Percentiles rank a stretch among this genome's conserved stretches.
Evolutionary conservation across 2,888 invertebrate genomes (phyloP).

Genomic region (Synergus laeviventris): DNA sequence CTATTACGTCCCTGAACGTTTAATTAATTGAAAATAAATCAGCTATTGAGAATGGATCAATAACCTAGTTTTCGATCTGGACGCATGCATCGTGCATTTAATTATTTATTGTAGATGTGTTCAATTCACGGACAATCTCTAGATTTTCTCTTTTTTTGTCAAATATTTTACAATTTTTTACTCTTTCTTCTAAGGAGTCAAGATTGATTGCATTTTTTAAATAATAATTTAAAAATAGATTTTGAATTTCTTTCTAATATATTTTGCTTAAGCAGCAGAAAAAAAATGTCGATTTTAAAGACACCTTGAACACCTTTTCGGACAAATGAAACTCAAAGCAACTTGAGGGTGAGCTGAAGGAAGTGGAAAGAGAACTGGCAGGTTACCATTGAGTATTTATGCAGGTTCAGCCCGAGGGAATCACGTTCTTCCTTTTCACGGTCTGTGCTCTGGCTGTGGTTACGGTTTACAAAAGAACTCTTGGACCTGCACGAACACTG

Average conservation of each 20-base stretch:
- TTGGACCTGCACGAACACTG: conserved; percentile 23
- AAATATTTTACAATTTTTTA: background rate
- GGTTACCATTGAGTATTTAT: conserved; percentile 37
- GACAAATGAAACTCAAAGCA: conserved; percentile 26
- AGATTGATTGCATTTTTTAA: too few species aligned
- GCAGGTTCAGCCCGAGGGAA: conserved; percentile 36
- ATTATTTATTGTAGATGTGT: conserved; percentile 1
- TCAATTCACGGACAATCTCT: background rate
- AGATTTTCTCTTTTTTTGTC: background rate
- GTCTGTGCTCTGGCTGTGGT: conserved; percentile 34
- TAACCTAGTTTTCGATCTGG: conserved; percentile 29
- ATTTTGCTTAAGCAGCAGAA: background rate
- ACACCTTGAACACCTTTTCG: background rate
- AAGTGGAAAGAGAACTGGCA: conserved; percentile 25
- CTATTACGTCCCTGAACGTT: conserved; percentile 5
- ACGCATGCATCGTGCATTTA: conserved; percentile 5
- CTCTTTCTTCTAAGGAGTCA: too few species aligned
- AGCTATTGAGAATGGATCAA: conserved; percentile 24
- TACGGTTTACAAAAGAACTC: conserved; percentile 36
- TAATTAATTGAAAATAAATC: conserved; percentile 33
- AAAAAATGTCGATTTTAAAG: background rate
- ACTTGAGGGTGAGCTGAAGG: conserved; percentile 18
- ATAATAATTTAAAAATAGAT: too few species aligned
- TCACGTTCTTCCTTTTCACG: conserved; percentile 37
- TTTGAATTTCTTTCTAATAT: background rate